Evolutionary conservation across 2,888 invertebrate genomes (phyloP).

Genomic region (Lamproptera curius): DNA sequence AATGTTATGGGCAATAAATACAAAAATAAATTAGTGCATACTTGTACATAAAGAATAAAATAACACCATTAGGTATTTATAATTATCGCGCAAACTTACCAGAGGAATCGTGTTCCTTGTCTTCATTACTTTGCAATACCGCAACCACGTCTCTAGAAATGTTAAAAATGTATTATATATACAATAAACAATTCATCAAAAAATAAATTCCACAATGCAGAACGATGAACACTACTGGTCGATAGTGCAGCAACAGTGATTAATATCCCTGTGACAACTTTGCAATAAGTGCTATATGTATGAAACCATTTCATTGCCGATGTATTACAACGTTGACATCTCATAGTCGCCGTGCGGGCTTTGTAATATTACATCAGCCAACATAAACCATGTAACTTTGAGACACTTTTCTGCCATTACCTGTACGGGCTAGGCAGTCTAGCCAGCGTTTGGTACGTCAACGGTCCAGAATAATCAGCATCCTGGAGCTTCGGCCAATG

Average conservation of each 20-base stretch:
- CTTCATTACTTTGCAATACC: constrained; percentile 82
- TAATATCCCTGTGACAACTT: too few species aligned
- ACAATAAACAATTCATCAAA: too few species aligned
- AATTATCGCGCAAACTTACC: too few species aligned
- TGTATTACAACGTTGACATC: too few species aligned
- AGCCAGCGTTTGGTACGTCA: constrained; percentile 91
- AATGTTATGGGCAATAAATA: background rate
- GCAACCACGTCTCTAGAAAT: constrained; percentile 82
- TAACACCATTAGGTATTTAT: background rate
- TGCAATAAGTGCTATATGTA: too few species aligned
- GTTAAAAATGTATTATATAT: background rate
- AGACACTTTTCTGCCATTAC: constrained; percentile 50
- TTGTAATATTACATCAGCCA: too few species aligned
- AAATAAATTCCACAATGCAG: too few species aligned
- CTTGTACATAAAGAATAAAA: background rate
- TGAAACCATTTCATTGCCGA: too few species aligned
- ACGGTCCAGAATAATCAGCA: constrained; percentile 89
- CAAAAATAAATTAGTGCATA: background rate
- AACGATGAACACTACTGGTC: too few species aligned
- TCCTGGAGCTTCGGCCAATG: constrained; percentile 84
- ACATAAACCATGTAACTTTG: too few species aligned
- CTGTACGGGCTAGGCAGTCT: constrained; percentile 89
- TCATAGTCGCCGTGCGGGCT: too few species aligned
- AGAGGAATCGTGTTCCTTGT: constrained; percentile 74
- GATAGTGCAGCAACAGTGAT: too few species aligned